phyloP scores from a whole-genome alignment of 2,888 invertebrate species.

The Cinara cedri region DNA sequence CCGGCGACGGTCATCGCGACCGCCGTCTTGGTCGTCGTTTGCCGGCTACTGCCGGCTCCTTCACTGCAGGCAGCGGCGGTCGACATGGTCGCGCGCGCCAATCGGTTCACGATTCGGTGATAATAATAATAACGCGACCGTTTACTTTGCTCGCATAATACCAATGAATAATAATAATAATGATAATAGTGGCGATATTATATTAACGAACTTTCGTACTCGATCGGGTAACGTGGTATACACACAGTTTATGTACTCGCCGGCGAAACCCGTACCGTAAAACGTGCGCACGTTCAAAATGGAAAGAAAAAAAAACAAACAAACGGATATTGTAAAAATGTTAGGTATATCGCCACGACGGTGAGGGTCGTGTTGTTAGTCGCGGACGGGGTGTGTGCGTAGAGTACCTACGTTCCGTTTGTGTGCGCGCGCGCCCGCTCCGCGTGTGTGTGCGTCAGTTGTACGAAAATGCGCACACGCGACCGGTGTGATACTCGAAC shows the following conservation, averaged over 20 bases:
- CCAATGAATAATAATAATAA: too few species aligned
- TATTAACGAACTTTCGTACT: too few species aligned
- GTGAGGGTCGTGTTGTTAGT: neutral
- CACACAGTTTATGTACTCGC: too few species aligned
- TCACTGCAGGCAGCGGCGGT: neutral
- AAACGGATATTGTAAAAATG: neutral
- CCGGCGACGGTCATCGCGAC: neutral
- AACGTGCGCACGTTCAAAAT: neutral
- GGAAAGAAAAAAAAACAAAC: neutral
- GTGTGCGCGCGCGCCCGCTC: neutral
- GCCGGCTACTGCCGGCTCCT: neutral
- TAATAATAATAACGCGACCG: neutral
- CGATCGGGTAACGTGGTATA: too few species aligned
- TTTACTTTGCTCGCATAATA: neutral
- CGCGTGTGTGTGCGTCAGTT: neutral
- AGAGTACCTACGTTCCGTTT: neutral
- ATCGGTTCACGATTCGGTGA: neutral
- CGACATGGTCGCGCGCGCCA: neutral
- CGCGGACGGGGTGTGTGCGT: neutral
- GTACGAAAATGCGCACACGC: slow-evolving; percentile 24
- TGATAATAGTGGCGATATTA: too few species aligned
- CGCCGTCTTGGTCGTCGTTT: neutral
- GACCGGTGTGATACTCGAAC: neutral
- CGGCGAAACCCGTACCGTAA: neutral
- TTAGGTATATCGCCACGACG: neutral